A percentile compares a stretch with the other conserved stretches of the same genome.
Evolutionary conservation across 2,113 vertebrate genomes (phyloP).

Genomic region (Callopanchax toddi): DNA sequence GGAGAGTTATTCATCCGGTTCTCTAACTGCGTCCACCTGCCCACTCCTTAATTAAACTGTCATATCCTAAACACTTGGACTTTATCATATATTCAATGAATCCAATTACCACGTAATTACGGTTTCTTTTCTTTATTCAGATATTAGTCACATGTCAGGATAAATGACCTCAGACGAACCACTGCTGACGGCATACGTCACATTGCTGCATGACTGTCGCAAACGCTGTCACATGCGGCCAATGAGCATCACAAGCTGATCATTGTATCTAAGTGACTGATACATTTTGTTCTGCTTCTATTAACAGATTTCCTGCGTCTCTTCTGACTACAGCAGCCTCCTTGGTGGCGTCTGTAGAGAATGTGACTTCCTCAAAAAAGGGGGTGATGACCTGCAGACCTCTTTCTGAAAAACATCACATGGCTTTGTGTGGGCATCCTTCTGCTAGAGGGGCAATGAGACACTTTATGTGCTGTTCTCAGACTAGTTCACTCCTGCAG

Average conservation of each 20-base stretch:
- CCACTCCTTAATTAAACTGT: background rate
- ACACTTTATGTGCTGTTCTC: background rate
- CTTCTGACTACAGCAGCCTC: constrained; percentile 7
- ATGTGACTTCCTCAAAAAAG: constrained; percentile 46
- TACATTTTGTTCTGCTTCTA: background rate
- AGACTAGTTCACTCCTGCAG: background rate
- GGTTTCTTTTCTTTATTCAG: constrained; percentile 17
- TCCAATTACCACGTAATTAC: constrained; percentile 13
- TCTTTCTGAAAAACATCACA: constrained; percentile 38
- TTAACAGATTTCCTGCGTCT: constrained; percentile 11
- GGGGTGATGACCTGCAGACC: constrained; percentile 25
- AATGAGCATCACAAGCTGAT: constrained; percentile 17
- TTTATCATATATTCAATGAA: constrained; percentile 7
- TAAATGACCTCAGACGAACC: constrained; percentile 17
- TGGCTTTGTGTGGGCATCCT: constrained; percentile 26
- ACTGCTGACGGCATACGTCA: constrained; percentile 18
- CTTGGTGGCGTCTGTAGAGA: constrained; percentile 32
- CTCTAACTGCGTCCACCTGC: background rate
- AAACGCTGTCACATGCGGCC: constrained; percentile 13
- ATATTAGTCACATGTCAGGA: constrained; percentile 15
- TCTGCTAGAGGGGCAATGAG: constrained; percentile 12
- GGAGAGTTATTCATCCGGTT: background rate
- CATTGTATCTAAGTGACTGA: constrained; percentile 10
- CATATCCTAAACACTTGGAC: background rate
- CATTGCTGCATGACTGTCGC: background rate